Percentiles rank a stretch among this genome's conserved stretches.
Conservation (phyloP, 2,888 invertebrate genomes). For the Molanna angustata region DNA sequence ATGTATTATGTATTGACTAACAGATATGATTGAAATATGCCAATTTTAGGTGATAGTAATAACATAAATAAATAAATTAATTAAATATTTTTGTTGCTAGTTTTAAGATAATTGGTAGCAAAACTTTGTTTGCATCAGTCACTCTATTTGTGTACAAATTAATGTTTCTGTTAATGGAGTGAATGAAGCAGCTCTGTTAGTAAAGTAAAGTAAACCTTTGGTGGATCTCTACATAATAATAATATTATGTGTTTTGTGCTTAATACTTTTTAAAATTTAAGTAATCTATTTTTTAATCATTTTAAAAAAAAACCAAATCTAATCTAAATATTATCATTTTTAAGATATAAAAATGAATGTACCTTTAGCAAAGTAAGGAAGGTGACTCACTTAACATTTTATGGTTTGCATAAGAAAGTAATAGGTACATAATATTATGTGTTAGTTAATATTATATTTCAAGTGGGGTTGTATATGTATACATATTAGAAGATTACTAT, state of each 20-base stretch:
- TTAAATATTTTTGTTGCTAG: slow-evolving; percentile 33
- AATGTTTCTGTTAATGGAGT: neutral
- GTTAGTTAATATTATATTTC: too few species aligned
- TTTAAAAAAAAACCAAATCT: slow-evolving; percentile 32
- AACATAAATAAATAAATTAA: too few species aligned
- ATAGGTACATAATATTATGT: too few species aligned
- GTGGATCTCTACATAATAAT: slow-evolving; percentile 33
- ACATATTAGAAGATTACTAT: too few species aligned
- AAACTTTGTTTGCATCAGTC: slow-evolving; percentile 12
- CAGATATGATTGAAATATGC: slow-evolving; percentile 32
- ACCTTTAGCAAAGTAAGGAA: slow-evolving; percentile 23
- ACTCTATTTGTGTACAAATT: too few species aligned
- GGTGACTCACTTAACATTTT: too few species aligned
- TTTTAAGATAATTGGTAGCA: slow-evolving; percentile 22
- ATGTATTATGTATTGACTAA: too few species aligned
- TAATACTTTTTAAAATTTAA: slow-evolving; percentile 30
- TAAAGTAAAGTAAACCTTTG: slow-evolving; percentile 26
- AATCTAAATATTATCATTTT: slow-evolving; percentile 20
- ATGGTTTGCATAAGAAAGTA: too few species aligned
- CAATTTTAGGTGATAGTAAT: slow-evolving; percentile 30
- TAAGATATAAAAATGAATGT: slow-evolving; percentile 26
- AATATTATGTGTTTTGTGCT: slow-evolving; percentile 31
- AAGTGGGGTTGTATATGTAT: too few species aligned
- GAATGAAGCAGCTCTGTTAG: slow-evolving; percentile 10
- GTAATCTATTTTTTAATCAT: slow-evolving; percentile 30